phyloP scores from a whole-genome alignment of 2,888 invertebrate genomes.

The Parthenolecanium corni region DNA sequence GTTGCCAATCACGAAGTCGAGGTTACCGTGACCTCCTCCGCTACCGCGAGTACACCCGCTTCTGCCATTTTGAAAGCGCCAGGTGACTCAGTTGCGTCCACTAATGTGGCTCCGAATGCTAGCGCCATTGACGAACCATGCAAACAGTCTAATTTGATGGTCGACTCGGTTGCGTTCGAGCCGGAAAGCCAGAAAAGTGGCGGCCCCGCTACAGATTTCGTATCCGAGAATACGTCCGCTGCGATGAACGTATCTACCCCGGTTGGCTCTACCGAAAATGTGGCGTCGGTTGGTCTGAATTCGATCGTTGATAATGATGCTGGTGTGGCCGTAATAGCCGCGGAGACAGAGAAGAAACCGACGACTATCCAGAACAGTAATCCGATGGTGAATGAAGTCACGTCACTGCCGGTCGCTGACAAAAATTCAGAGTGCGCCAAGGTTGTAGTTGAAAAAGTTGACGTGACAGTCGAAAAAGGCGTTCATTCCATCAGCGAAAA shows the following conservation, averaged over 20 bases:
- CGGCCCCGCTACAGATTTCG: not conserved
- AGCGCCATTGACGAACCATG: not conserved
- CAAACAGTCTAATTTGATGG: slow-evolving; percentile 12
- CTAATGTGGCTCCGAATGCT: not conserved
- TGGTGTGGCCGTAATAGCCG: not conserved
- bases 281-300: not conserved
- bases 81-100: not conserved
- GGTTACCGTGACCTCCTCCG: not conserved
- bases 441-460: no score
- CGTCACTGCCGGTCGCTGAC: no score
- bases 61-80: not conserved
- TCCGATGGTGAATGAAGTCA: not conserved
- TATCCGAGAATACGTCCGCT: no score
- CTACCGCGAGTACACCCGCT: not conserved
- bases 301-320: not conserved
- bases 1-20: not conserved
- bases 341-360: not conserved
- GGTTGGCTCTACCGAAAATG: not conserved
- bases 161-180: slow-evolving; percentile 10
- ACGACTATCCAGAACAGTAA: not conserved
- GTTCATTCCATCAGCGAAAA: not conserved
- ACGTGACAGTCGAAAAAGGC: not conserved
- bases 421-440: no score
- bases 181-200: slow-evolving; percentile 5
- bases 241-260: not conserved